Conservation (phyloP, 2,113 vertebrate genomes). For the Hassar affinis region DNA sequence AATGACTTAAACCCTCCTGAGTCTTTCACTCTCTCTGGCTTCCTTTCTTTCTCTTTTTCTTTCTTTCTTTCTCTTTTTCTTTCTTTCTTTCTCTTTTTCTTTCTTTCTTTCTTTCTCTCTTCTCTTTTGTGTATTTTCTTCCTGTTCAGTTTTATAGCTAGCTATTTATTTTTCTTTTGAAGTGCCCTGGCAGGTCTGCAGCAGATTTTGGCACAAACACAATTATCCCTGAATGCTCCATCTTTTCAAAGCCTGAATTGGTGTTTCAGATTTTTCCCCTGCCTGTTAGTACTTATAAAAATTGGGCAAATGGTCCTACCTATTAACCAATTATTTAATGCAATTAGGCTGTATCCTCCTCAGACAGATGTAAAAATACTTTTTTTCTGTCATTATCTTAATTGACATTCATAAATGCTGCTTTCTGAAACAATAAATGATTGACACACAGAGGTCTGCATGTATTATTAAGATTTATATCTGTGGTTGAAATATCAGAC, state of each 20-base stretch:
- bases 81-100: conserved; percentile 8
- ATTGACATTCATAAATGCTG: conserved; percentile 67
- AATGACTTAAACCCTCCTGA: conserved; percentile 63
- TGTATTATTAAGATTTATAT: conserved; percentile 61
- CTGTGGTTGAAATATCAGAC: conserved; percentile 60
- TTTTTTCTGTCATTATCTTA: conserved; percentile 71
- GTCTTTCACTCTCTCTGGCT: conserved; percentile 51
- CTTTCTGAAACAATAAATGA: conserved; percentile 69
- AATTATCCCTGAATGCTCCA: conserved; percentile 68
- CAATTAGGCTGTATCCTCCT: conserved; percentile 78
- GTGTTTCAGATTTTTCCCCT: conserved; percentile 73
- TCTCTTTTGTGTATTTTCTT: conserved; percentile 44
- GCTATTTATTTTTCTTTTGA: conserved; percentile 63
- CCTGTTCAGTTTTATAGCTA: conserved; percentile 22
- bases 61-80: conserved; percentile 37
- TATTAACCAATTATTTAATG: conserved; percentile 88
- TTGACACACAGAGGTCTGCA: conserved; percentile 65
- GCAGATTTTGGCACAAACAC: conserved; percentile 67
- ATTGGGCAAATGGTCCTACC: conserved; percentile 82
- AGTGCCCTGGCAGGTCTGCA: conserved; percentile 59
- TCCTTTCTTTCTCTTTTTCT: conserved; percentile 42
- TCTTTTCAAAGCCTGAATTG: conserved; percentile 67
- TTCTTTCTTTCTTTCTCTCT: not conserved
- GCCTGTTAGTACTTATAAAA: conserved; percentile 87
- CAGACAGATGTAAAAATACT: conserved; percentile 77